Base-by-base conservation (phyloP, 1,140 invertebrate species). In the Holotrichia oblita region DNA sequence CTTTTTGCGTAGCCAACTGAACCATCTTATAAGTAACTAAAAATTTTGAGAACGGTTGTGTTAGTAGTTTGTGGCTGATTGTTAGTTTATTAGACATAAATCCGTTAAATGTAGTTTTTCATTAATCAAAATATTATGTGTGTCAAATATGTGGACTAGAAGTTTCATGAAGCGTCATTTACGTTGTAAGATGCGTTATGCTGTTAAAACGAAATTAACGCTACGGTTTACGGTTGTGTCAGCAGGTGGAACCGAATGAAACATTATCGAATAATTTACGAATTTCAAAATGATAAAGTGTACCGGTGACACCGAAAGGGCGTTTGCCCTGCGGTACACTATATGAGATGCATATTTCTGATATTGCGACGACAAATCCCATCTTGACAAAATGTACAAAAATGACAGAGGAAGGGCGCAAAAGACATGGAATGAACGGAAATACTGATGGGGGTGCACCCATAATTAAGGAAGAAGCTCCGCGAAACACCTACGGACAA, bases 391-490 rank as follows among this genome's bases (percentile, higher is more conserved):
- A 89, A 91, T 91, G 90, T 90, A 87, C 89, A 88, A 91, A 90
- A 90, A 91, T 91, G 90, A 90, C 89, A 90, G 89, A 90, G 88
- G 89, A 90, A 88, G 88, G 89, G 87, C 89, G 90, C 88, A 90
- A 87, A 89, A 89, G 88, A 90, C 87, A 89, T 89, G 89, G 89
- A 87, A 89, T 90, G 85, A 91, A 91, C 89, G 90, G 89, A 85
- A 90, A 88, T 88, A 89, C 88, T 87, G 89, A 89, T 87, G 88
- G 87, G 83, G 83, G 79, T 69, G 44, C 74, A 17, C 78, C 79
- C 17, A 44, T 44, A 20, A 79, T 81, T 78, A 73, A 73, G 10
- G 72, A 73, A 42, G 81, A 85, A 79, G 77, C 81, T 78, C 81
- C 83, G 55, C 83, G 83, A 76, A 82, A 80, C 79, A 81, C 83